Percentiles rank a stretch among this genome's conserved stretches.
Evolutionary conservation across 2,797 vertebrate genomes (phyloP).

Genomic region (Clamator glandarius): DNA sequence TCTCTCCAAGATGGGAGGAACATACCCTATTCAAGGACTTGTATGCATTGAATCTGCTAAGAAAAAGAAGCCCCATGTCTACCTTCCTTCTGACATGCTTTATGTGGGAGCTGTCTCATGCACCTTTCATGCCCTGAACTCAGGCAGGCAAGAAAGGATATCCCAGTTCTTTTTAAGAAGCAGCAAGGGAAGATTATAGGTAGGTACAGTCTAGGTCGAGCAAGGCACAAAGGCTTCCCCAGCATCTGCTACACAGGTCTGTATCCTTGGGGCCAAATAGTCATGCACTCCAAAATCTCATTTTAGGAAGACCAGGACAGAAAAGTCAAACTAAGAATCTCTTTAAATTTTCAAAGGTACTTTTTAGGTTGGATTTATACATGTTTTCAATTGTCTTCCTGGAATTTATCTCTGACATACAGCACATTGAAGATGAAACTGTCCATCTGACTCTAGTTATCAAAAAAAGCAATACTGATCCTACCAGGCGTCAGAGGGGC

Average conservation of each 20-base stretch:
- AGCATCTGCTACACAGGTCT: not conserved
- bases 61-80: not conserved
- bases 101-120: accelerated
- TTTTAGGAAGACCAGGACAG: not conserved
- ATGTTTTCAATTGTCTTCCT: not conserved
- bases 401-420: not conserved
- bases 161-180: not conserved
- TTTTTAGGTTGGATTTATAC: not conserved
- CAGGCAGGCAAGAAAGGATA: not conserved
- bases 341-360: not conserved
- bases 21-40: not conserved
- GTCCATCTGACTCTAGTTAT: slow-evolving; percentile 47
- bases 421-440: not conserved
- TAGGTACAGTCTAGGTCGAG: not conserved
- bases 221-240: not conserved
- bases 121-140: not conserved
- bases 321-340: not conserved
- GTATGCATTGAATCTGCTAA: not conserved
- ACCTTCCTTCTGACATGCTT: not conserved
- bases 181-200: not conserved
- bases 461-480: not conserved
- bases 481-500: not conserved
- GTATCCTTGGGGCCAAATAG: not conserved
- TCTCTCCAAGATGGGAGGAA: not conserved
- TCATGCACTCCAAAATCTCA: not conserved